Evolutionary conservation across 2,113 vertebrate species (phyloP), one percentile per base, ranked within the genome.

Genomic region (Aviceda subcristata): DNA sequence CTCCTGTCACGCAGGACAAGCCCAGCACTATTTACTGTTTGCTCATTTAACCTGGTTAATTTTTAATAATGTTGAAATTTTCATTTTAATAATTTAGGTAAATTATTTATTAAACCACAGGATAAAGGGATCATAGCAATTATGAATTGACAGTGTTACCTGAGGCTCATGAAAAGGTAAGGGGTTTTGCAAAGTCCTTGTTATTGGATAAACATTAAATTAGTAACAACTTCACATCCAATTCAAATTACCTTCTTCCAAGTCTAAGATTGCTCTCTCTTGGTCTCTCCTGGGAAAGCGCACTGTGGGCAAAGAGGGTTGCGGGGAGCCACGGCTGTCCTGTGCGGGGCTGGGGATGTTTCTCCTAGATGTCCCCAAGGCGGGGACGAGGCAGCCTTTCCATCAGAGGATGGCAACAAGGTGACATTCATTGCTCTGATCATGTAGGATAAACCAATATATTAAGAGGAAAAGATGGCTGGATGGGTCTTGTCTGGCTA

Each of bases 51-150:
- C 97, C 94, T 98, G 96, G 97, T 98, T 98, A 98, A 98, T 98
- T 98, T 98, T 98, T 98, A 98, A 98, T 98, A 97, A 97, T 98
- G 98, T 98, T 98, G 98, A 98, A 97, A 98, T 98, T 98, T 98
- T 98, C 97, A 96, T 98, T 98, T 98, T 98, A 98, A 98, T 98
- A 98, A 98, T 98, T 98, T 97, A 98, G 91, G 97, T 98, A 98
- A 98, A 98, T 98, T 98, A 98, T 98, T 98, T 98, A 98, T 98
- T 97, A 98, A 98, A 97, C 95, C 72, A 21, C 91, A 62, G 97
- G 97, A 97, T 98, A 98, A 98, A 98, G 94, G 96, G 96, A 97
- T 97, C 97, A 95, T 96, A 96, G 95, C 98, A 98, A 98, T 98
- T 98, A 98, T 97, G 97, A 98, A 97, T 84, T 62, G 91, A 97